phyloP scores from a whole-genome alignment of 1,140 invertebrate species.

The Anastrepha obliqua region DNA sequence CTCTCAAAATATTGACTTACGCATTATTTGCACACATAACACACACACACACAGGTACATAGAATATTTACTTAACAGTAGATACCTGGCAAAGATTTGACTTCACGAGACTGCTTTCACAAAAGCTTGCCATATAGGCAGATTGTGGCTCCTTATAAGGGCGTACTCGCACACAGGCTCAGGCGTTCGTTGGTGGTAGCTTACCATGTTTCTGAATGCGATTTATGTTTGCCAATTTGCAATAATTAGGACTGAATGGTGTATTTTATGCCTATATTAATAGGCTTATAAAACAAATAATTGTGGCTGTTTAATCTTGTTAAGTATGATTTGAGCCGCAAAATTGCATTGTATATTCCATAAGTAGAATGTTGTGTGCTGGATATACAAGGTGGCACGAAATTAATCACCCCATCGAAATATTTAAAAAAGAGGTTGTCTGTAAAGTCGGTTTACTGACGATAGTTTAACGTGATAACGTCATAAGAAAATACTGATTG shows the following conservation, averaged over 20 bases:
- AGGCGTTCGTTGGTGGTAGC: too few species aligned
- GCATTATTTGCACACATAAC: background rate
- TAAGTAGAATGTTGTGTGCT: background rate
- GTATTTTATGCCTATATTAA: background rate
- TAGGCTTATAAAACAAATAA: slow-evolving; percentile 15
- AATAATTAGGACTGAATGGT: slow-evolving; percentile 21
- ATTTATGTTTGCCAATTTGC: slow-evolving; percentile 47
- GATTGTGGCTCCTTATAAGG: background rate
- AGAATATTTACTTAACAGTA: background rate
- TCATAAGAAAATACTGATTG: too few species aligned
- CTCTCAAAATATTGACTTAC: slow-evolving; percentile 32
- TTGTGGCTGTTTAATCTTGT: background rate
- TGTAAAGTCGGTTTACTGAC: too few species aligned
- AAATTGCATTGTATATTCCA: background rate
- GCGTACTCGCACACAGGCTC: too few species aligned
- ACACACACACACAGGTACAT: background rate
- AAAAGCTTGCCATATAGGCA: background rate
- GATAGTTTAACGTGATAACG: too few species aligned
- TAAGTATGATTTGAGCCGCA: background rate
- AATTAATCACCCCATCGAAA: too few species aligned
- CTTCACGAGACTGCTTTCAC: background rate
- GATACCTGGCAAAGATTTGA: background rate
- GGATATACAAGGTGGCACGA: too few species aligned
- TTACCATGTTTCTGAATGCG: background rate
- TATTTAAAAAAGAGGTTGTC: too few species aligned